phyloP scores from a whole-genome alignment of 1,140 invertebrate species.

The Lepidurus packardi region DNA sequence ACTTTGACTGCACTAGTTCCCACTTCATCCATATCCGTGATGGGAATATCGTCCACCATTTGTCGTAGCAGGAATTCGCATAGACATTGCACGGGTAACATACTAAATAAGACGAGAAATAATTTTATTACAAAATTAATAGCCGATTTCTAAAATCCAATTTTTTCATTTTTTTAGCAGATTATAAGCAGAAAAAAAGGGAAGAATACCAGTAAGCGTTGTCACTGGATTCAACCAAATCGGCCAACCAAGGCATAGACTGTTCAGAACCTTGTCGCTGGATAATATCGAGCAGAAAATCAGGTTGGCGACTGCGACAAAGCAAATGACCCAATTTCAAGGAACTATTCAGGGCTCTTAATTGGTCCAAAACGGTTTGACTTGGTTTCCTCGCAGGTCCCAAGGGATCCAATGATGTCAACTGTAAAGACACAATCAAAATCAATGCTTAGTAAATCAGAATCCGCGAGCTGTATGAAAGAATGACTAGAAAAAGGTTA shows the following conservation, averaged over 20 bases:
- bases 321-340: slow-evolving; percentile 82
- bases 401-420: slow-evolving; percentile 75
- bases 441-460: neutral
- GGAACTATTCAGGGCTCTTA: slow-evolving; percentile 69
- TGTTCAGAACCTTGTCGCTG: slow-evolving; percentile 66
- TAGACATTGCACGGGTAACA: slow-evolving; percentile 88
- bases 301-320: slow-evolving; percentile 81
- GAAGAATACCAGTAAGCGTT: slow-evolving; percentile 59
- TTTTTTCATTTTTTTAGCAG: neutral
- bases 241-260: slow-evolving; percentile 94
- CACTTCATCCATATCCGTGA: slow-evolving; percentile 43
- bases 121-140: neutral
- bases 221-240: slow-evolving; percentile 86
- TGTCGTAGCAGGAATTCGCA: slow-evolving; percentile 88
- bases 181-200: too few relatives aligned
- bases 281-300: slow-evolving; percentile 89
- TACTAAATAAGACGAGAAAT: slow-evolving; percentile 48
- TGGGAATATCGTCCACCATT: slow-evolving; percentile 38
- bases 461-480: neutral
- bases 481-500: neutral
- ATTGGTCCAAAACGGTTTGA: slow-evolving; percentile 64
- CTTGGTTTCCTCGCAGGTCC: slow-evolving; percentile 76
- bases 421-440: slow-evolving; percentile 41
- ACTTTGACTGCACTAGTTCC: slow-evolving; percentile 39
- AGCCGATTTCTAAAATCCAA: neutral